Conservation (phyloP, 2,113 vertebrate genomes). For the Hippocampus abdominalis region DNA sequence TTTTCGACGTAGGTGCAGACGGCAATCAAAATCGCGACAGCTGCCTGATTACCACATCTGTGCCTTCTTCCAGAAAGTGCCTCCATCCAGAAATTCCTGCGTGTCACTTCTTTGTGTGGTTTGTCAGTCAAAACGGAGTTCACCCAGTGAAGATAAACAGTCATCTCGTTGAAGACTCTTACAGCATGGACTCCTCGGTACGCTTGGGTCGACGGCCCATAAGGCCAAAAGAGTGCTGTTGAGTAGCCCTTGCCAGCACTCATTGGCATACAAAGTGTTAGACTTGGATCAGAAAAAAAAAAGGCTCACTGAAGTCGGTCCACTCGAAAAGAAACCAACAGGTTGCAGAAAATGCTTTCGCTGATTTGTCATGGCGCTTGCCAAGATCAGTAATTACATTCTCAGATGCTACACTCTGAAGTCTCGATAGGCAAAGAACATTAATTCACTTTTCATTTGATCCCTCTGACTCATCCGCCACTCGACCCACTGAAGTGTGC, state of each 20-base stretch:
- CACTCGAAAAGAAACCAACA: conserved; percentile 1
- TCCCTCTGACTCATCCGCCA: neutral
- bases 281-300: neutral
- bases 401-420: conserved; percentile 1
- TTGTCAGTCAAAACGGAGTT: neutral
- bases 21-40: neutral
- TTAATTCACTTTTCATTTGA: conserved; percentile 9
- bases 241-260: neutral
- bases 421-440: conserved; percentile 4
- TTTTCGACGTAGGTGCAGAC: neutral
- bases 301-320: neutral
- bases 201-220: neutral
- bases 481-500: neutral
- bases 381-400: neutral
- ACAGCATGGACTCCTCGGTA: neutral
- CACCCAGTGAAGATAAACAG: neutral
- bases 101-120: neutral
- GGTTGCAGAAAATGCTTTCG: neutral
- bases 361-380: neutral
- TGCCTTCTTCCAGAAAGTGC: neutral
- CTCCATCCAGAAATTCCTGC: neutral
- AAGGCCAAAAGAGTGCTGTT: neutral
- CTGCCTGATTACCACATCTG: neutral
- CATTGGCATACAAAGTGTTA: neutral
- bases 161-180: neutral